These are phyloP conservation scores for Paraplagusia blochii DNA, from an alignment of 2,113 vertebrate genomes.

Conservation along the genomic window DNA sequence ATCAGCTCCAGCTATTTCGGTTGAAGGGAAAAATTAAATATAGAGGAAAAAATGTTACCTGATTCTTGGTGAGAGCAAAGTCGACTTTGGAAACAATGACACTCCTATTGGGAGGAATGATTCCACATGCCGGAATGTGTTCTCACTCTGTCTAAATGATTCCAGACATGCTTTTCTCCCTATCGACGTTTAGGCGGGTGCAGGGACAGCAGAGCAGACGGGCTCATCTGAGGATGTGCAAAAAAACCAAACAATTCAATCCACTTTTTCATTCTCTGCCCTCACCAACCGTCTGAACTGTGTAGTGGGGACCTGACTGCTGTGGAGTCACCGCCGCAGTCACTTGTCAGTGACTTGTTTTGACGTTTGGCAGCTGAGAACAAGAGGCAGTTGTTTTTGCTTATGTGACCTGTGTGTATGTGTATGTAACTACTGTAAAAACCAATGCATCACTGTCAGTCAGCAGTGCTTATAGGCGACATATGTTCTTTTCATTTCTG, in stretches of 20 bases:
- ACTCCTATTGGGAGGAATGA: conserved; percentile 62
- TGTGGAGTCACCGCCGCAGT: conserved; percentile 21
- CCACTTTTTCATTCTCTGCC: not conserved
- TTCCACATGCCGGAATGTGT: conserved; percentile 67
- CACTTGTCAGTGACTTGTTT: conserved; percentile 43
- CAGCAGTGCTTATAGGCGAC: conserved; percentile 50
- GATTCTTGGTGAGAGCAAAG: conserved; percentile 44
- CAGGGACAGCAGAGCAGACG: conserved; percentile 13
- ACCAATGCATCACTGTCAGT: conserved; percentile 50
- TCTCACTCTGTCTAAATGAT: conserved; percentile 64
- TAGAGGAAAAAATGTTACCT: conserved; percentile 61
- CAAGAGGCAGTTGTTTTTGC: conserved; percentile 3
- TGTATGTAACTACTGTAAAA: conserved; percentile 29
- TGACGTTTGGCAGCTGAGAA: conserved; percentile 9
- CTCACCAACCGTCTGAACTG: no score
- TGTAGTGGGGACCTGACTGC: no score
- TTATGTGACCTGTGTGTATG: conserved; percentile 1
- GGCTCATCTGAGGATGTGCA: not conserved
- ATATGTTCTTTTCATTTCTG: conserved; percentile 56
- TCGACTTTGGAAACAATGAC: conserved; percentile 73
- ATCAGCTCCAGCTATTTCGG: conserved; percentile 16
- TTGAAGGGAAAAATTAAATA: conserved; percentile 51
- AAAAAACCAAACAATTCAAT: conserved; percentile 1
- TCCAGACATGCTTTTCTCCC: conserved; percentile 65
- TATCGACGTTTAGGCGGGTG: conserved; percentile 39